Evolutionary conservation across 2,113 vertebrate genomes (phyloP).

Genomic region (Cisticola juncidis): DNA sequence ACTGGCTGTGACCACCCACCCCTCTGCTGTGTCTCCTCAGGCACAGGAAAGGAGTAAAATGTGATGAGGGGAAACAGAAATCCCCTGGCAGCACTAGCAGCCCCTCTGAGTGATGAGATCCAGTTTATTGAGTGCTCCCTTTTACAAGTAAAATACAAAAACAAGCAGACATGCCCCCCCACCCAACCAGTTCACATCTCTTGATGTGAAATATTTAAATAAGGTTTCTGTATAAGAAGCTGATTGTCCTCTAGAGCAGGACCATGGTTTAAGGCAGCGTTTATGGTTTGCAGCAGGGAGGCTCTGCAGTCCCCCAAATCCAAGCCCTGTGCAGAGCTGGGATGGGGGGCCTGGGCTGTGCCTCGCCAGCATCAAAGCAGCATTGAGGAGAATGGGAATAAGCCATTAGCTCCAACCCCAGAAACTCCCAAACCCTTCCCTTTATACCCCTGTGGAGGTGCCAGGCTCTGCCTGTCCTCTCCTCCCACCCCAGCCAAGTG

Average conservation of each 20-base stretch:
- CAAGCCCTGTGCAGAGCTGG: neutral
- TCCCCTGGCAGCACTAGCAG: neutral
- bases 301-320: neutral
- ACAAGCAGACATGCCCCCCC: neutral
- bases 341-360: rapidly evolving
- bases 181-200: neutral
- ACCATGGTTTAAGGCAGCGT: conserved; percentile 58
- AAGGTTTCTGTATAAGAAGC: neutral
- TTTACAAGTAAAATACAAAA: neutral
- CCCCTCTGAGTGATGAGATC: neutral
- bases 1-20: rapidly evolving
- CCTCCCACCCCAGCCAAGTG: neutral
- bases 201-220: conserved; percentile 5
- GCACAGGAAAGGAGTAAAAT: neutral
- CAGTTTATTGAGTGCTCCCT: conserved; percentile 36
- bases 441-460: neutral
- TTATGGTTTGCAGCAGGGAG: neutral
- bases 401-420: neutral
- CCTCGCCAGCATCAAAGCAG: neutral
- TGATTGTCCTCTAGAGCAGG: conserved; percentile 38
- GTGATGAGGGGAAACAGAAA: neutral
- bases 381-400: neutral
- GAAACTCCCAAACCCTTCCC: neutral
- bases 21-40: rapidly evolving
- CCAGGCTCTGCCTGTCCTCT: neutral